Base-by-base conservation (phyloP, 1,140 invertebrate genomes). In the Bicyclus anynana region DNA sequence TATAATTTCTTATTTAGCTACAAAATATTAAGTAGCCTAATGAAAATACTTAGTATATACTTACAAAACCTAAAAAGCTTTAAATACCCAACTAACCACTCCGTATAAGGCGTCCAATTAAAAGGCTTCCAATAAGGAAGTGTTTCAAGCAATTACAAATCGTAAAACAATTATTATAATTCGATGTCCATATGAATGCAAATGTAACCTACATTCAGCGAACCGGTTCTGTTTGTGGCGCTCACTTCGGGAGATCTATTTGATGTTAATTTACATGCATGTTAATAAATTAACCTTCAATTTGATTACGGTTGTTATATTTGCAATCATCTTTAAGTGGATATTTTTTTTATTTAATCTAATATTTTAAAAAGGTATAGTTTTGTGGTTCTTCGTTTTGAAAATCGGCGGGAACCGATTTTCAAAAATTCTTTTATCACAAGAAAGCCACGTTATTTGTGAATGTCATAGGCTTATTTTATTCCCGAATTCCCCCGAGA, bases 201-300 rank as follows among this genome's bases (percentile, higher is more conserved):
- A 59, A 58, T 50, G 29, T 69, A 65, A 55, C 65, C 67, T 59
- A 71, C 65, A 72, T 62, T 49, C 14, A 1, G 33, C 13, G 33
- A 67, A 74, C 74, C 62, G 62, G 72, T 75, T 66, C 20, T 49
- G 38, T 53, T 40, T 27, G 38, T 54, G 66, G 62, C 66, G 59
- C 62, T 42, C 2, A n/a, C 23, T 67, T 48, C 44, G 50, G 38
- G 40, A 38, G 13, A 62, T 62, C 57, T 52, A 27, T 52, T 12
- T 53, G 27, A 53, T 53, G 27, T 26, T 52, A 38, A 53, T 53
- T 53, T 29, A 53, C 40, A 29, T 44, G 27, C 21, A 26, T 44
- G 20, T 13, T 2, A 16, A 26, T 23, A 40, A 40, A 40, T 50
- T 3, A 35, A 20, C 9, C 18, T 35, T 40, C 16, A 17, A 40